Percentiles rank a stretch among this genome's conserved stretches.
phyloP scores from a whole-genome alignment of 2,888 invertebrate genomes.

The Sinopyrophorus schimmeli region DNA sequence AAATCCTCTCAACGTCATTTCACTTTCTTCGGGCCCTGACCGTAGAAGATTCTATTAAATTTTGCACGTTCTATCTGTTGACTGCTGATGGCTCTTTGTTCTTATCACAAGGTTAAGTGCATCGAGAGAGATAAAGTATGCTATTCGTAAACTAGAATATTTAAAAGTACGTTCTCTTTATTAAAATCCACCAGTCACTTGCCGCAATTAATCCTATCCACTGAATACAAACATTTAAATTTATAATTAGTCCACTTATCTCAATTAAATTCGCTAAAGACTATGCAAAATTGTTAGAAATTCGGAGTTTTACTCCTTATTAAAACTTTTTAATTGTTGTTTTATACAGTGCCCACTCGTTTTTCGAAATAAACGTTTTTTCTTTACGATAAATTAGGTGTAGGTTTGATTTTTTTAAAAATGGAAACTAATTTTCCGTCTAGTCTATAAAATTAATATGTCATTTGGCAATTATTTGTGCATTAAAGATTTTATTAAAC shows the following conservation, averaged over 20 bases:
- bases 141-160: conserved; percentile 1
- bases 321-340: too few species aligned
- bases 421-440: background rate
- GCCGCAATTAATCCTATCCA: conserved; percentile 1
- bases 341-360: too few species aligned
- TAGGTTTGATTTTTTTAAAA: background rate
- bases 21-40: conserved; percentile 45
- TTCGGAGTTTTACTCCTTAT: too few species aligned
- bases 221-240: too few species aligned
- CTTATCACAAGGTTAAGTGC: conserved; percentile 3
- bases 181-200: conserved; percentile 15
- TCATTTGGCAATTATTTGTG: conserved; percentile 7
- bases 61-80: too few species aligned
- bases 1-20: conserved; percentile 41
- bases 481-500: background rate
- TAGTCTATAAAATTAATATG: conserved; percentile 6
- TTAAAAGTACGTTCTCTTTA: conserved; percentile 10
- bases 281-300: too few species aligned
- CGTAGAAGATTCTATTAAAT: too few species aligned
- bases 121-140: conserved; percentile 7
- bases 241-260: too few species aligned
- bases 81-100: conserved; percentile 16
- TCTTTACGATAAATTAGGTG: too few species aligned
- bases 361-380: too few species aligned
- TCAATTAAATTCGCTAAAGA: background rate